Evolutionary conservation across 2,113 vertebrate species (phyloP), one percentile per base, ranked within the genome.

Genomic region (Salvelinus alpinus): DNA sequence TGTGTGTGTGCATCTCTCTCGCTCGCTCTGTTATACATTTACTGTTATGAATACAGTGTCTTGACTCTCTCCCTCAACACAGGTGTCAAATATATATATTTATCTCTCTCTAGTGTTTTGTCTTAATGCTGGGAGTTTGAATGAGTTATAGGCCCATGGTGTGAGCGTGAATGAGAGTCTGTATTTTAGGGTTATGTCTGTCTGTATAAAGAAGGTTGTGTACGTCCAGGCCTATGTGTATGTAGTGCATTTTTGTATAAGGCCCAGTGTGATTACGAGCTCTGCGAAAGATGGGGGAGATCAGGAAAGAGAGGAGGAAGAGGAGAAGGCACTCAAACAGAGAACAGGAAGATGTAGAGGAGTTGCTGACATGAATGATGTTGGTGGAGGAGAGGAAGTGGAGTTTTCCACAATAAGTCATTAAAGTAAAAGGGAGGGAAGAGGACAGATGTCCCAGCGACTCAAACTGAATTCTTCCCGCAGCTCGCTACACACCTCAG

Each of bases 131-230:
- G 31, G 31, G 31, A 34, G 31, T 34, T 34, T 34, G 31, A 34
- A 34, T 34, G 31, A 7, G 31, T 34, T 34, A 6, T 34, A 34
- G 6, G 34, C 34, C 34, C 34, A 34, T 7, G 34, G 12, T 16
- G 78, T 73, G 71, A 62, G 71, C 1, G 68, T 67, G 66, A 22
- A 22, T 64, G 24, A 76, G 71, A 75, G 60, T 78, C 67, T 78
- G 72, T 16, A 8, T 16, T 76, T 73, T 65, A 64, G 69, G 34
- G 34, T 34, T 5, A 7, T 34, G 34, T 34, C 34, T 34, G 6
- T 34, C 34, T 34, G 6, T 34, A 34, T 34, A 34, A 34, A 34
- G 34, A 34, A 34, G 34, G 34, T 34, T 34, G 34, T 34, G 34
- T 34, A 3, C 57, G 31, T 34, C 31, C 31, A 67, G 64, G n/a